These are phyloP conservation scores for Hapalemur alaotrensis DNA, from an alignment of 2,797 vertebrate species.

Conservation along the genomic window DNA sequence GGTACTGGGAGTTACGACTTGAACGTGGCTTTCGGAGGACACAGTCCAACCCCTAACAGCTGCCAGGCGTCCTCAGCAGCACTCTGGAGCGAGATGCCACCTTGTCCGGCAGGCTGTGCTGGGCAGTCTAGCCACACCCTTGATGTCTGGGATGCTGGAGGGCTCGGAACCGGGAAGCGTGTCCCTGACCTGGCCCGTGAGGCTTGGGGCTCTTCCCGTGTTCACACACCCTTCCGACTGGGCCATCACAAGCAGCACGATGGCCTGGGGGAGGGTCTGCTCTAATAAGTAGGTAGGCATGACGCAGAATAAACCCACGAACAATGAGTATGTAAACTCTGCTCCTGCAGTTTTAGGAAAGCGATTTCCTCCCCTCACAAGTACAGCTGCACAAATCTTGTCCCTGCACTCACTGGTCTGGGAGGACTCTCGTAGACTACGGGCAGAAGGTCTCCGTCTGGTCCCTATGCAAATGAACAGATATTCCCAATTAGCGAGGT, in stretches of 20 bases:
- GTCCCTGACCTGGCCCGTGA: fast-evolving
- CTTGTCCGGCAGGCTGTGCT: no score
- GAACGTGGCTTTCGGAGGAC: not conserved
- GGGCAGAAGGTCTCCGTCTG: not conserved
- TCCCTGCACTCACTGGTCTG: fast-evolving
- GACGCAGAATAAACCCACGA: not conserved
- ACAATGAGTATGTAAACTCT: not conserved
- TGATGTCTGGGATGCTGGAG: fast-evolving
- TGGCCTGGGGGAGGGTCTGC: not conserved
- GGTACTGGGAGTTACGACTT: no score
- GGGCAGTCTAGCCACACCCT: fast-evolving
- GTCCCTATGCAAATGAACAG: fast-evolving
- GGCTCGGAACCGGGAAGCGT: fast-evolving
- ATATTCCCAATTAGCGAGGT: not conserved
- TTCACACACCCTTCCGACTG: not conserved
- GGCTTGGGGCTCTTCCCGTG: not conserved
- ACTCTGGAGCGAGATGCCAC: not conserved
- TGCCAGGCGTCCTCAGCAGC: not conserved
- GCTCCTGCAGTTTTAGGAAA: not conserved
- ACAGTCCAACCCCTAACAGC: no score
- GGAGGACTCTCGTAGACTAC: not conserved
- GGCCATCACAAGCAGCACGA: fast-evolving
- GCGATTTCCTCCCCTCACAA: not conserved
- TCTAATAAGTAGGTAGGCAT: not conserved
- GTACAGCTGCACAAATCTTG: not conserved